These are phyloP conservation scores for Zaprionus tsacasi DNA, from an alignment of 1,140 invertebrate genomes.

Conservation along the genomic window DNA sequence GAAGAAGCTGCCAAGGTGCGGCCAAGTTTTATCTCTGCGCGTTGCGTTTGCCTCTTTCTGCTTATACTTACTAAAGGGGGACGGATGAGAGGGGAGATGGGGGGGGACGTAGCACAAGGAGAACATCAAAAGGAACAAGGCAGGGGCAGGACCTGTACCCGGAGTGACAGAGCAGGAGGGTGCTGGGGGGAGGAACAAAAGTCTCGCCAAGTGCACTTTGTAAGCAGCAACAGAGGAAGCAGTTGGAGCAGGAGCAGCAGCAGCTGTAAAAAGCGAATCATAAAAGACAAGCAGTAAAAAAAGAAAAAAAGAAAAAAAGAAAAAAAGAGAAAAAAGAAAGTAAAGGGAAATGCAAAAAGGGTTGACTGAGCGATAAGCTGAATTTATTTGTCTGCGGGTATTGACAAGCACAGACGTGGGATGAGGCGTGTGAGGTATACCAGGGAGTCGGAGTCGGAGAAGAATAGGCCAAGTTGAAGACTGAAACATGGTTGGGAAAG, in stretches of 20 bases:
- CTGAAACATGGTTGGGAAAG: too few species aligned
- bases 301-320: conserved; percentile 1
- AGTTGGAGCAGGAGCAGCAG: conserved; percentile 19
- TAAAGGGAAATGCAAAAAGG: conserved; percentile 50
- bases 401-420: conserved; percentile 70
- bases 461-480: neutral
- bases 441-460: neutral
- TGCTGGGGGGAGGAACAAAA: conserved; percentile 46
- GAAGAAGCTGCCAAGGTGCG: conserved; percentile 58
- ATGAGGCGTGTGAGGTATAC: neutral
- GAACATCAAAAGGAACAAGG: conserved; percentile 67
- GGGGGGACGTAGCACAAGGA: conserved; percentile 34
- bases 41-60: conserved; percentile 45
- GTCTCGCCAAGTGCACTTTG: conserved; percentile 76
- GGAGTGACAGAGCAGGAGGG: too few species aligned
- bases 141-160: conserved; percentile 11
- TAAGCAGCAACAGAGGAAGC: conserved; percentile 42
- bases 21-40: conserved; percentile 71
- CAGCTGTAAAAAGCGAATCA: conserved; percentile 59
- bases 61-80: conserved; percentile 11
- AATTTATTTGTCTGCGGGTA: conserved; percentile 81
- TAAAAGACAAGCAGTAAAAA: conserved; percentile 60
- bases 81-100: neutral
- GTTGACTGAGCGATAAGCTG: conserved; percentile 74
- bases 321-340: neutral